Evolutionary conservation across 1,140 invertebrate genomes (phyloP), one percentile per base, ranked within the genome.

Genomic region (Xylocopa sonorina): DNA sequence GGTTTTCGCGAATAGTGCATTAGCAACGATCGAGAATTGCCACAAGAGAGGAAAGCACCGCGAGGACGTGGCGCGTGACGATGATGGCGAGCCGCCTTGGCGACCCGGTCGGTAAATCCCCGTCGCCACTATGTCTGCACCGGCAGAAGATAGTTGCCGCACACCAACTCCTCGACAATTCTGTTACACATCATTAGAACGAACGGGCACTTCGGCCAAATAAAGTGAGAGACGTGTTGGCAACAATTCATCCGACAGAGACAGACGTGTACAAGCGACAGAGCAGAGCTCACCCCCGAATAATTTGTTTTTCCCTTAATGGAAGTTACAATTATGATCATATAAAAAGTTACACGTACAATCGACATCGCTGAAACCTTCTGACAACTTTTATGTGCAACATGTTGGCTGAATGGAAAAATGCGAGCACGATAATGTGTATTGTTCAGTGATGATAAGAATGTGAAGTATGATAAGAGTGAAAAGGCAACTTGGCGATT

Each of bases 71-170:
- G 32, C 2, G 18, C 18, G 34, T 24, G 62, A 57, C 67, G 66
- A 76, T 41, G 68, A 78, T 27, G 57, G 67, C 66, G 82, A 71
- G 51, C 48, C 63, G 57, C 48, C 24, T 72, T 63, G 66, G 75
- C 53, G 60, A 80, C 38, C 55, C 32, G 29, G 34, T 83, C 69
- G 71, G 78, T 73, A 79, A 75, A 84, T 80, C 66, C 67, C 50
- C n/a, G 84, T 80, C 85, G 85, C 85, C 85, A 48, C 62, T 55
- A 69, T 87, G 85, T 87, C 85, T 87, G 60, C 84, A 82, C 32
- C 27, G 55, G 34, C 14, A 41, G 24, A 81, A 60, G 58, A 29
- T 51, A 34, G 29, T 58, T 63, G 55, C 10, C 43, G 38, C 55
- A 29, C 64, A 43, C 69, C 81, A 60, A 69, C 48, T 46, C 48